Evolutionary conservation across 2,113 vertebrate genomes (phyloP), one percentile per base, ranked within the genome.

Genomic region (Silurus meridionalis): DNA sequence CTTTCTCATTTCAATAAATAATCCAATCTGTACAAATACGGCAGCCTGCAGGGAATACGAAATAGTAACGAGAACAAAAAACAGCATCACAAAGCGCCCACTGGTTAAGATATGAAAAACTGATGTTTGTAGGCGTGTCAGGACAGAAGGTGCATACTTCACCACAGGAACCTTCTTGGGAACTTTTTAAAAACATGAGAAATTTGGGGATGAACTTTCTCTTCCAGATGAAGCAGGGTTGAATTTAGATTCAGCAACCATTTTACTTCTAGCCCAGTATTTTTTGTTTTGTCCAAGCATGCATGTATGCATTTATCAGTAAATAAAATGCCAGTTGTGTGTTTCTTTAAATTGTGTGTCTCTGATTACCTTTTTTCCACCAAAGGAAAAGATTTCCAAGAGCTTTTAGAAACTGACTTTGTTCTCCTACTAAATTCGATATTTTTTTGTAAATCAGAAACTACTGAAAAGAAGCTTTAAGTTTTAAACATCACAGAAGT

Each of bases 11-110:
- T 81, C 80, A 85, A 89, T 72, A 60, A 87, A 78, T 83, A 78
- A 85, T 84, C 57, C 83, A 85, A 87, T 78, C 72, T 82, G 71
- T 85, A 67, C 67, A 79, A 85, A 87, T 87, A 87, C 23, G 52
- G 9, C 46, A 67, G 19, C 82, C 60, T n/a, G 80, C 21, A 46
- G 71, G 58, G 60, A 69, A 48, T 64, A 69, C 7, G 55, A 53
- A 61, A 60, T 46, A 1, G n/a, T 52, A 84, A 83, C 75, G 8
- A 61, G 14, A 82, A 82, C 60, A 78, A 25, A 69, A 85, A 83
- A 66, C 46, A 84, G n/a, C 55, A 85, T 23, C 52, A 2, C 46
- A 72, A 48, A 46, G 21, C 37, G 11, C 61, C 66, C 82, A 78
- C 52, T 58, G 64, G 8, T 28, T 78, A 23, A 66, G 67, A 55